Evolutionary conservation across 2,888 invertebrate genomes (phyloP).

Genomic region (Copidosoma aretas): DNA sequence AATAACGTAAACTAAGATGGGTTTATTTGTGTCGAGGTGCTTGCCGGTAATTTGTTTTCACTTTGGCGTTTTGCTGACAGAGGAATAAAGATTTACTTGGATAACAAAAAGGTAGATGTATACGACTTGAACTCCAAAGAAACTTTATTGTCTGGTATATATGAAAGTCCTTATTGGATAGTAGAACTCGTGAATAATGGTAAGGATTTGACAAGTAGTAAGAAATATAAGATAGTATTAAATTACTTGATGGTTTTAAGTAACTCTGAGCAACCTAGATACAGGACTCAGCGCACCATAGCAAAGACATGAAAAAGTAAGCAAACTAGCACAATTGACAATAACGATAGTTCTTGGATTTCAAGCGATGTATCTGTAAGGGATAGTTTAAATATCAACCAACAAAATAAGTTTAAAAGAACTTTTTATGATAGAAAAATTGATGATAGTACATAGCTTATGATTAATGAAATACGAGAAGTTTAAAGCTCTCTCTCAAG

Average conservation of each 20-base stretch:
- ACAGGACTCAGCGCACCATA: too few relatives aligned
- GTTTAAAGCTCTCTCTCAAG: background rate
- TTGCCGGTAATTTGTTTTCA: slow-evolving; percentile 41
- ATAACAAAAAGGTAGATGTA: slow-evolving; percentile 27
- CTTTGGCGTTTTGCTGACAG: slow-evolving; percentile 43
- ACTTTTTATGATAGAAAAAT: slow-evolving; percentile 35
- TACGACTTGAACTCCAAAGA: slow-evolving; percentile 21
- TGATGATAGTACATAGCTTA: slow-evolving; percentile 17
- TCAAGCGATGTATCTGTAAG: background rate
- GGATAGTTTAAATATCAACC: background rate
- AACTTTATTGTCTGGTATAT: background rate
- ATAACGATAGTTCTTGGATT: too few relatives aligned
- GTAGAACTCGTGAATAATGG: slow-evolving; percentile 2
- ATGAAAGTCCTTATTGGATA: slow-evolving; percentile 28
- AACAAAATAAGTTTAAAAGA: slow-evolving; percentile 18
- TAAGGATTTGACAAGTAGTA: background rate
- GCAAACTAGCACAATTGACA: too few relatives aligned
- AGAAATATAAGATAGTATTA: background rate
- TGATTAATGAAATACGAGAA: background rate
- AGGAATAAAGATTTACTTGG: slow-evolving; percentile 37
- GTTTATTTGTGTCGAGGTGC: slow-evolving; percentile 39
- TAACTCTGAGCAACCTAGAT: too few relatives aligned
- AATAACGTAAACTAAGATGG: slow-evolving; percentile 37
- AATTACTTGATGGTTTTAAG: slow-evolving; percentile 11
- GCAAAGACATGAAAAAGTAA: too few relatives aligned